Evolutionary conservation across 2,113 vertebrate genomes (phyloP).

Genomic region (Equus quagga): DNA sequence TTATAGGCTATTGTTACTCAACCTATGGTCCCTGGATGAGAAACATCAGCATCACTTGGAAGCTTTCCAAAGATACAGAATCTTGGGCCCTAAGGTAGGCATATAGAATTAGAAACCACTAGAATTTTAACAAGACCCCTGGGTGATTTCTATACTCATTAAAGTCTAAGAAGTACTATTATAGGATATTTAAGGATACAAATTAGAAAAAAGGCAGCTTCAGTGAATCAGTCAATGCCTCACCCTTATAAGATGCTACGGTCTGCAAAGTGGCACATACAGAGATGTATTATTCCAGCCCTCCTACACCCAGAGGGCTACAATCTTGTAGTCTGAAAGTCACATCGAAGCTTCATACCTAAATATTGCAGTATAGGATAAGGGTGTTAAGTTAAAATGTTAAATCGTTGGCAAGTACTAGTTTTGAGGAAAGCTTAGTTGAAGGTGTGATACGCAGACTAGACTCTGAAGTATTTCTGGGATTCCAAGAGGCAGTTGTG

Average conservation of each 20-base stretch:
- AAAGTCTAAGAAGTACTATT: background rate
- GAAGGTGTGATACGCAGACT: too few species aligned
- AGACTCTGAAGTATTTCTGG: too few species aligned
- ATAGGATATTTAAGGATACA: background rate
- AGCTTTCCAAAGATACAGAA: background rate
- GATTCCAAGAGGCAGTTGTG: too few species aligned
- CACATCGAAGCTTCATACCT: background rate
- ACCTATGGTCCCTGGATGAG: background rate
- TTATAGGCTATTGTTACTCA: background rate
- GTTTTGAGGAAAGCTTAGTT: background rate
- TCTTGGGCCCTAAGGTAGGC: background rate
- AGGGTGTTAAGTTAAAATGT: conserved; percentile 48
- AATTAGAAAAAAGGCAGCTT: background rate
- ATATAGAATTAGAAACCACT: background rate
- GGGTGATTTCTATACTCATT: background rate
- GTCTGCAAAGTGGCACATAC: background rate
- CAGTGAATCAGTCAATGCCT: background rate
- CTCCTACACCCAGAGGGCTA: background rate
- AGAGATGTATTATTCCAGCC: background rate
- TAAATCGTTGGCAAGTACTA: conserved; percentile 4
- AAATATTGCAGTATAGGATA: conserved; percentile 6
- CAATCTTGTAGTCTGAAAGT: background rate
- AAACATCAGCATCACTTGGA: background rate
- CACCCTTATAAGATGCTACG: background rate
- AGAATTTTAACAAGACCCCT: background rate